Evolutionary conservation across 2,797 vertebrate species (phyloP).

Genomic region (Anisognathus igniventris): DNA sequence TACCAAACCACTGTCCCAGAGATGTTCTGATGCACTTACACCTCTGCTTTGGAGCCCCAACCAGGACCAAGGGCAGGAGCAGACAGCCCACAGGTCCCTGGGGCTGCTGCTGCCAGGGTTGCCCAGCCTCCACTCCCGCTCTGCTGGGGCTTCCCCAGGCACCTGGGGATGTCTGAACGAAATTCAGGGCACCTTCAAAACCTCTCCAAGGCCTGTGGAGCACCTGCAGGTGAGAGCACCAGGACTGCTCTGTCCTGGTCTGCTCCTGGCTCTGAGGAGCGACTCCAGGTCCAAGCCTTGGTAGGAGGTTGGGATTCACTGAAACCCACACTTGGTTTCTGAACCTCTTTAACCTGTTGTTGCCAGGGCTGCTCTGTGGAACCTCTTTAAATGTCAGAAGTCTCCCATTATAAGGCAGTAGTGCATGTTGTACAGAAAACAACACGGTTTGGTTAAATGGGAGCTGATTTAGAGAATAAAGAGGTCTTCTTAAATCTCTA

Average conservation of each 20-base stretch:
- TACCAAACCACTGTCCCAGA: neutral
- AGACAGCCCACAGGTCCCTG: rapidly evolving
- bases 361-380: neutral
- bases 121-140: rapidly evolving
- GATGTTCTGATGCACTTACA: neutral
- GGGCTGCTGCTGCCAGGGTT: neutral
- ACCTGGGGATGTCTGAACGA: neutral
- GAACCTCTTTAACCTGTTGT: neutral
- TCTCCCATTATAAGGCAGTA: neutral
- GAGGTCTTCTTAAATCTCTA: neutral
- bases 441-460: neutral
- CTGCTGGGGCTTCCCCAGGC: neutral
- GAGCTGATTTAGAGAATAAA: neutral
- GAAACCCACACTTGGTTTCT: neutral
- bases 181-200: rapidly evolving
- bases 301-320: neutral
- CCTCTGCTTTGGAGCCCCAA: neutral
- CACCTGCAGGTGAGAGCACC: neutral
- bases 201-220: neutral
- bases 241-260: neutral
- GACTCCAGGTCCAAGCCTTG: neutral
- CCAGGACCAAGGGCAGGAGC: neutral
- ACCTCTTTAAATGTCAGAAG: rapidly evolving
- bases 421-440: neutral
- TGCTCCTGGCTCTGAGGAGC: neutral